These are phyloP conservation scores for Lasioglossum lativentre DNA, from an alignment of 2,888 invertebrate genomes.

Conservation along the genomic window DNA sequence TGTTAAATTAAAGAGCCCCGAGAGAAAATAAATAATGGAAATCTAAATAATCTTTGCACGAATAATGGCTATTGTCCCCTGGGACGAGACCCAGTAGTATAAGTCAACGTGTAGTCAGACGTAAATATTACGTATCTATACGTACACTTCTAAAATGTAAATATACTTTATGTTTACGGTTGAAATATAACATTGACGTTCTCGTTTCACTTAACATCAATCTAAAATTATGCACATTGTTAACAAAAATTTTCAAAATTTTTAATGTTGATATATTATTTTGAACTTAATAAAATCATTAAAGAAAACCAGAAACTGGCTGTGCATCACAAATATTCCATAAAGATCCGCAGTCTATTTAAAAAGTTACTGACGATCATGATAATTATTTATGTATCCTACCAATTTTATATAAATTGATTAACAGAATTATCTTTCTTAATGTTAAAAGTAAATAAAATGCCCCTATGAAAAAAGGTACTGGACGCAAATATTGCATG, in stretches of 20 bases:
- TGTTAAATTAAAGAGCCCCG: neutral
- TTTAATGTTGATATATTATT: neutral
- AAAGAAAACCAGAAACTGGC: neutral
- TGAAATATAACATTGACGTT: neutral
- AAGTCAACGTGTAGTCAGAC: conserved; percentile 39
- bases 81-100: conserved; percentile 40
- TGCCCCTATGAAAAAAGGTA: no score
- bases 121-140: no score
- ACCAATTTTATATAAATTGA: no score
- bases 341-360: no score
- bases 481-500: no score
- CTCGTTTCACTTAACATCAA: neutral
- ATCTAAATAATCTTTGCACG: neutral
- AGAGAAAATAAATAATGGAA: neutral
- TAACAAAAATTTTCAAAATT: neutral
- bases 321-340: no score
- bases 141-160: no score
- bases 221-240: neutral
- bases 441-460: no score
- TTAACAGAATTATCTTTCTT: no score
- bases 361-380: no score
- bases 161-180: neutral
- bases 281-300: neutral
- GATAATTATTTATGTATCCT: no score
- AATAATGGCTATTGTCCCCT: neutral